Evolutionary conservation across 2,888 invertebrate species (phyloP), one percentile per base, ranked within the genome.

Genomic region (Cheilosia vernalis): DNA sequence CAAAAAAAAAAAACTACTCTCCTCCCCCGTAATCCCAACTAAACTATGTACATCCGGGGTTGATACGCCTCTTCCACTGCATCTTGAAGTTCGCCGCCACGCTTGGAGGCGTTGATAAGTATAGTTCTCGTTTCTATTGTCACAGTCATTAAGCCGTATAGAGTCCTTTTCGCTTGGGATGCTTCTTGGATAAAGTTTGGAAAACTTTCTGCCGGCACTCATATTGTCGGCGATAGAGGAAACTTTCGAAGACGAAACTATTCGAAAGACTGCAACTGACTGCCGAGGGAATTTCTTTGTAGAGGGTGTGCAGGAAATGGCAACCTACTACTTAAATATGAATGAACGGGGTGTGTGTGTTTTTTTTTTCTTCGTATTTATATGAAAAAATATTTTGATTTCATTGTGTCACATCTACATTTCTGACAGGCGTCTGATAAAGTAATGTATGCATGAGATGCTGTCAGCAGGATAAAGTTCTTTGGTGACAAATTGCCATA

Each of bases 401-500:
- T 49, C 10, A 24, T 37, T 17, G 10, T 40, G 40, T 17, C 3
- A 24, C 51, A 51, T 40, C 6, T 10, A 51, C 53, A 53, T 24
- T 6, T 30, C 24, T 37, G 51, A 51, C 15, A 15, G 10, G 24
- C n/a, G 4, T 27, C 4, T 53, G 24, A 4, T n/a, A 19, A 27
- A 24, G 33, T 44, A 44, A 40, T 53, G 13, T 19, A 69, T 69
- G 30, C 69, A 56, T 33, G 33, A 44, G 56, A 56, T 56, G 33
- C 56, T 47, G 69, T 69, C 69, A 44, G n/a, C 30, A 56, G 42
- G 17, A 19, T 17, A 44, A 69, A 33, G 51, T 37, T 24, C 10
- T 24, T 47, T 24, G 55, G 55, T 47, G 73, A 73, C 56, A 37
- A 63, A 37, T 47, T 44, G 63, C 10, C 33, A 24, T 13, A 55